Evolutionary conservation across 2,113 vertebrate species (phyloP).

Genomic region (Notiomystis cincta): DNA sequence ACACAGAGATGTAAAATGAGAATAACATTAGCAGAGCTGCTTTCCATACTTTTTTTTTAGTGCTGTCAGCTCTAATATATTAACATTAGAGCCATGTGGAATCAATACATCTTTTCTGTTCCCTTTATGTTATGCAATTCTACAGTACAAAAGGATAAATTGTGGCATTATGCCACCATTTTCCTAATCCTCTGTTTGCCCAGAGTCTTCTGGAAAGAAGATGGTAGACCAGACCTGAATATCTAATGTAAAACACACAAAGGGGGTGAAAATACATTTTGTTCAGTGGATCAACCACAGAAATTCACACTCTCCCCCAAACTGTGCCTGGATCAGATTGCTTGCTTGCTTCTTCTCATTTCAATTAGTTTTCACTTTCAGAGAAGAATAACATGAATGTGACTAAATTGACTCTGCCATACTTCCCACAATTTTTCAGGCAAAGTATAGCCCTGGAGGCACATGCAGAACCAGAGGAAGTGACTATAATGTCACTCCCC

Average conservation of each 20-base stretch:
- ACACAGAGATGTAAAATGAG: conserved; percentile 61
- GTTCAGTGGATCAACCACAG: not conserved
- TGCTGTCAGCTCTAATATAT: conserved; percentile 59
- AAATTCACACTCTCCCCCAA: not conserved
- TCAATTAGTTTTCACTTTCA: not conserved
- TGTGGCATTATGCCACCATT: conserved; percentile 61
- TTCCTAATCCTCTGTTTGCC: conserved; percentile 45
- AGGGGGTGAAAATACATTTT: not conserved
- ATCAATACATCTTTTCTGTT: conserved; percentile 56
- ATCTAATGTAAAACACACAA: conserved; percentile 33
- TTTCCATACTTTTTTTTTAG: conserved; percentile 58
- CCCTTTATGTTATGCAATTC: conserved; percentile 52
- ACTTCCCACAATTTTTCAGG: not conserved
- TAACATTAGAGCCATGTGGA: conserved; percentile 61
- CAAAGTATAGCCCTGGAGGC: not conserved
- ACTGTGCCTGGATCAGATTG: not conserved
- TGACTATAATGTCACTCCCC: not conserved
- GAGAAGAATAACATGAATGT: not conserved
- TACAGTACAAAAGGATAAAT: conserved; percentile 55
- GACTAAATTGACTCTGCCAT: not conserved
- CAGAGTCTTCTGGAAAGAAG: conserved; percentile 51
- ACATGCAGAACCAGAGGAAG: not conserved
- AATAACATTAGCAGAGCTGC: conserved; percentile 50
- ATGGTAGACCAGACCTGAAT: conserved; percentile 33
- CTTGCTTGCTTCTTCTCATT: not conserved